These are phyloP conservation scores for Melanotaenia maccullochi DNA, from an alignment of 2,797 vertebrate species.

Conservation along the genomic window DNA sequence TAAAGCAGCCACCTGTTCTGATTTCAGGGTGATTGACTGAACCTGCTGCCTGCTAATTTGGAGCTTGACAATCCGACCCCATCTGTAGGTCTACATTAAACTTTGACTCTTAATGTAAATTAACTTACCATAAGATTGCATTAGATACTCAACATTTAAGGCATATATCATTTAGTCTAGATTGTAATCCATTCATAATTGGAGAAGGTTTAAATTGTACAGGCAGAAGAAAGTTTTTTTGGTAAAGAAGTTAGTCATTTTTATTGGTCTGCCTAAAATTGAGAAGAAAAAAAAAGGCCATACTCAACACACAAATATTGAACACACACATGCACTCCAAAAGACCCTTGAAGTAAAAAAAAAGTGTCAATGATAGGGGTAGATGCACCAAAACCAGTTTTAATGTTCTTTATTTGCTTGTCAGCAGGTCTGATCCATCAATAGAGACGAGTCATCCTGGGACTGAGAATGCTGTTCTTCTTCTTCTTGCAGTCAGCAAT, in stretches of 20 bases:
- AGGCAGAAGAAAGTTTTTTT: not conserved
- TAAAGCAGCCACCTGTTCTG: rapidly evolving
- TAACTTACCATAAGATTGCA: not conserved
- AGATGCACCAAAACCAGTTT: not conserved
- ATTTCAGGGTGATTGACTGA: constrained; percentile 23
- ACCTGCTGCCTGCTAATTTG: constrained; percentile 40
- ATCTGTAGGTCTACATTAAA: not conserved
- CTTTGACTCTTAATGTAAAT: not conserved
- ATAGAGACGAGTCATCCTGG: not conserved
- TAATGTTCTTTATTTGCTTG: not conserved
- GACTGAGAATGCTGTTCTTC: not conserved
- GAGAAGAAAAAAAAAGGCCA: too few species aligned
- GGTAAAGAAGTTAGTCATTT: not conserved
- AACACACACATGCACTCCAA: not conserved
- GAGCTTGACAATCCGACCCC: not conserved
- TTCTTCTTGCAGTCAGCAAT: not conserved
- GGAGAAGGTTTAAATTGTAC: not conserved
- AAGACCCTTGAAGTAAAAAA: not conserved
- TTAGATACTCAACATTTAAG: not conserved
- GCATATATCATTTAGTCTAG: not conserved
- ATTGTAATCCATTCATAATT: not conserved
- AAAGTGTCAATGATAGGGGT: not conserved
- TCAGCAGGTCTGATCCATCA: not conserved
- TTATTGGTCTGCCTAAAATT: too few species aligned
- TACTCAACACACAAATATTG: not conserved